A percentile compares a stretch with the other conserved stretches of the same genome.
Evolutionary conservation across 2,888 invertebrate genomes (phyloP).

Genomic region (Apeira syringaria): DNA sequence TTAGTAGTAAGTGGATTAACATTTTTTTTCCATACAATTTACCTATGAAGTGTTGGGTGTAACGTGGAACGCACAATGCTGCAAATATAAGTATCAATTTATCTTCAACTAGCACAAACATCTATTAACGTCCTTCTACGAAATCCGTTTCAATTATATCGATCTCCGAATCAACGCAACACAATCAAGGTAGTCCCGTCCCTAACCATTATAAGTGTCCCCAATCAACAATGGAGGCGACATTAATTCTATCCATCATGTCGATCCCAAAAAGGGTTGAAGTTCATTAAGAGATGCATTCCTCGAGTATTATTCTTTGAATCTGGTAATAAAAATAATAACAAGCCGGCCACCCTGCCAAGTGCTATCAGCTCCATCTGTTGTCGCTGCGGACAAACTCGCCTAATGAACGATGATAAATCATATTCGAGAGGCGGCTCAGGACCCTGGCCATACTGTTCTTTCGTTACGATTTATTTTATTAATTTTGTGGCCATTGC

Average conservation of each 20-base stretch:
- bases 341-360: conserved; percentile 83
- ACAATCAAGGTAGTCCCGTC: conserved; percentile 57
- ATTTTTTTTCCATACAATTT: too few relatives aligned
- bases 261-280: conserved; percentile 79
- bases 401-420: conserved; percentile 84
- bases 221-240: conserved; percentile 79
- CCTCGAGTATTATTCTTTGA: conserved; percentile 83
- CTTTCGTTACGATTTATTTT: conserved; percentile 43
- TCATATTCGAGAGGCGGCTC: conserved; percentile 83
- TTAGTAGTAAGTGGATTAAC: too few relatives aligned
- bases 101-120: conserved; percentile 37
- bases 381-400: conserved; percentile 84
- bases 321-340: conserved; percentile 84
- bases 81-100: conserved; percentile 33
- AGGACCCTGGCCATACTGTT: conserved; percentile 61
- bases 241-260: conserved; percentile 83
- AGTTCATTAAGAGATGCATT: conserved; percentile 83
- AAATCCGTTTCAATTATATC: conserved; percentile 52
- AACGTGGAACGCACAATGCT: conserved; percentile 16
- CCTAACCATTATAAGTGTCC: conserved; percentile 69
- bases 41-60: too few relatives aligned
- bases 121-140: conserved; percentile 47
- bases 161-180: conserved; percentile 56
- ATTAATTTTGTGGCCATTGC: conserved; percentile 43
- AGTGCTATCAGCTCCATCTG: conserved; percentile 84